Evolutionary conservation across 2,797 vertebrate species (phyloP).

Genomic region (Phyllotis vaccarum): DNA sequence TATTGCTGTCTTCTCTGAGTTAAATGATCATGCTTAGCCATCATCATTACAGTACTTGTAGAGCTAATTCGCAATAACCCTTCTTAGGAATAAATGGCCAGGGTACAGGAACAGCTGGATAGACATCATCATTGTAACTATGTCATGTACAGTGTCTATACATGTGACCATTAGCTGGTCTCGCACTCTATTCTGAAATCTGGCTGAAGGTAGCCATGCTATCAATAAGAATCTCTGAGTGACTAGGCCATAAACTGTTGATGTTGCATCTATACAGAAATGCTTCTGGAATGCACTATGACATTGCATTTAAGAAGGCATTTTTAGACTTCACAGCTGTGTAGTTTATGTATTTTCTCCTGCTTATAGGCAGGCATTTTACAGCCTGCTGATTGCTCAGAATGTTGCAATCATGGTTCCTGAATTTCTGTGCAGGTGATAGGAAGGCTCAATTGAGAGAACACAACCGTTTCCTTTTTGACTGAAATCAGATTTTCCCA

Average conservation of each 20-base stretch:
- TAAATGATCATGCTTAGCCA: conserved; percentile 3
- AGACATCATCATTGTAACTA: background rate
- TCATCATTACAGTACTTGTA: background rate
- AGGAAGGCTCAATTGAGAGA: background rate
- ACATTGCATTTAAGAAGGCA: conserved; percentile 31
- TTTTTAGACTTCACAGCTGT: conserved; percentile 54
- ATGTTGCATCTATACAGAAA: conserved; percentile 42
- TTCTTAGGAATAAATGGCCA: conserved; percentile 17
- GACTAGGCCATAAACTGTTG: conserved; percentile 38
- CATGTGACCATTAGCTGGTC: conserved; percentile 54
- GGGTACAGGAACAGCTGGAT: conserved; percentile 61
- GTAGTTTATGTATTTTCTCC: conserved; percentile 34
- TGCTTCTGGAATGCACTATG: conserved; percentile 30
- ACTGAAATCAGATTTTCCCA: background rate
- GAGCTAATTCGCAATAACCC: background rate
- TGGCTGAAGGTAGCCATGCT: conserved; percentile 24
- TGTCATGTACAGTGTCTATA: conserved; percentile 48
- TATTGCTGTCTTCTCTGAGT: conserved; percentile 54
- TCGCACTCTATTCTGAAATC: background rate
- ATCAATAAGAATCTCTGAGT: conserved; percentile 16
- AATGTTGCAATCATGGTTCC: background rate
- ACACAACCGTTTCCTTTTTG: background rate
- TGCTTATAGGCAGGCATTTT: background rate
- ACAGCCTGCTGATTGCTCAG: conserved; percentile 4
- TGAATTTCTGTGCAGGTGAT: background rate